Percentiles rank a stretch among this genome's conserved stretches.
phyloP scores from a whole-genome alignment of 2,888 invertebrate species.

The Protonemura montana region DNA sequence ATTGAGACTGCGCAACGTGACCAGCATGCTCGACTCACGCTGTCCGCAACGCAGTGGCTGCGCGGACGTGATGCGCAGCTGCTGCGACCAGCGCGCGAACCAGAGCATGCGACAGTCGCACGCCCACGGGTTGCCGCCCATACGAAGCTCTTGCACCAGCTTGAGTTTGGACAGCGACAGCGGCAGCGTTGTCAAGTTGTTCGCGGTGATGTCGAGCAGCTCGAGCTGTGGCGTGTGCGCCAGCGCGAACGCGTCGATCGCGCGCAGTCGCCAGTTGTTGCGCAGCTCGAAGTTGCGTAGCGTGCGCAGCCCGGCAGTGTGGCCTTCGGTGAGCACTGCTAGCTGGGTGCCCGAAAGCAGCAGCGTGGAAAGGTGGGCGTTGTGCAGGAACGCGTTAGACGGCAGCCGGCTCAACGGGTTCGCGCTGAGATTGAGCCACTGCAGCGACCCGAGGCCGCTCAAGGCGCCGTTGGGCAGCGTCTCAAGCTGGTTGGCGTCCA shows the following conservation, averaged over 20 bases:
- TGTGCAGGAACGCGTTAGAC: conserved; percentile 69
- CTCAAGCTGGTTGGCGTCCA: conserved; percentile 68
- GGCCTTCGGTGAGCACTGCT: conserved; percentile 70
- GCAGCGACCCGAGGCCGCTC: conserved; percentile 62
- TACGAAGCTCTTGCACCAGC: conserved; percentile 69
- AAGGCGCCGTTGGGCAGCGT: conserved; percentile 69
- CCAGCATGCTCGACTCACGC: conserved; percentile 70
- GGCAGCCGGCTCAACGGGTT: conserved; percentile 67
- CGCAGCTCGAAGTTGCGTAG: conserved; percentile 68
- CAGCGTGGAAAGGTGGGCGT: conserved; percentile 67
- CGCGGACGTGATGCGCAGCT: conserved; percentile 62
- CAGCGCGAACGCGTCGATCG: conserved; percentile 70
- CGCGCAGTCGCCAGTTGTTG: conserved; percentile 67
- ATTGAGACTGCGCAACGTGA: conserved; percentile 73
- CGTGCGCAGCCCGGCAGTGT: conserved; percentile 70
- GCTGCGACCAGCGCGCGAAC: conserved; percentile 70
- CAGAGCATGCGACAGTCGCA: conserved; percentile 88
- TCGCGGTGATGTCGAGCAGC: conserved; percentile 73
- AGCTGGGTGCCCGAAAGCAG: conserved; percentile 73
- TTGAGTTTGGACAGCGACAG: conserved; percentile 71
- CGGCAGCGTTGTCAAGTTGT: conserved; percentile 75
- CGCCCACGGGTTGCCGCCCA: conserved; percentile 80
- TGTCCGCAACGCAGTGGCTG: conserved; percentile 72
- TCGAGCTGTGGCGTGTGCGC: conserved; percentile 68
- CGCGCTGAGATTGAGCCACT: conserved; percentile 65